A percentile compares a stretch with the other conserved stretches of the same genome.
Conservation (phyloP, 2,888 invertebrate genomes). For the Cybosia mesomella region DNA sequence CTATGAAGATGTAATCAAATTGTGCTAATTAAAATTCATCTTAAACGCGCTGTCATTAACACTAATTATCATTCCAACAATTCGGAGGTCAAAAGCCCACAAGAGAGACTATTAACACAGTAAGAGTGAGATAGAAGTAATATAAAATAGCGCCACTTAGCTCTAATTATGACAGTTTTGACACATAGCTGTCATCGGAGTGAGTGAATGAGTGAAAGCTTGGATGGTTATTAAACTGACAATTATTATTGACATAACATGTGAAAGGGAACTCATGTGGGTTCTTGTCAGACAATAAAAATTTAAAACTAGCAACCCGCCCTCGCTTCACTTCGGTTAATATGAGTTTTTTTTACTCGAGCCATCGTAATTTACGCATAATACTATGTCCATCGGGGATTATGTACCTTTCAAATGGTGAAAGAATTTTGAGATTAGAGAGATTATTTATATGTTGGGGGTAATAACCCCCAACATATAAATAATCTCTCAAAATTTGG, state of each 20-base stretch:
- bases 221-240: background rate
- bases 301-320: too few species aligned
- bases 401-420: too few species aligned
- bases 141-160: background rate
- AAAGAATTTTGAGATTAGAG: too few species aligned
- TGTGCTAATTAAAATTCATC: background rate
- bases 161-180: conserved; percentile 9
- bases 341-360: too few species aligned
- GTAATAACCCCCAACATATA: too few species aligned
- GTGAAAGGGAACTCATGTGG: background rate
- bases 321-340: too few species aligned
- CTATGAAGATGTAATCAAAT: background rate
- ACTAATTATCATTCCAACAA: background rate
- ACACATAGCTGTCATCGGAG: conserved; percentile 1
- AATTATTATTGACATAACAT: conserved; percentile 4
- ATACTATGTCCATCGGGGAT: too few species aligned
- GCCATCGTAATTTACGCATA: too few species aligned
- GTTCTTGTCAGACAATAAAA: background rate
- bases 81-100: background rate
- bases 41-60: background rate
- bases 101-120: background rate
- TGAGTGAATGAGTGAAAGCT: conserved; percentile 2
- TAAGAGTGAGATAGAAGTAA: background rate
- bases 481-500: too few species aligned
- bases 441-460: too few species aligned